Conservation (phyloP, 2,113 vertebrate species). For the Polypterus senegalus region DNA sequence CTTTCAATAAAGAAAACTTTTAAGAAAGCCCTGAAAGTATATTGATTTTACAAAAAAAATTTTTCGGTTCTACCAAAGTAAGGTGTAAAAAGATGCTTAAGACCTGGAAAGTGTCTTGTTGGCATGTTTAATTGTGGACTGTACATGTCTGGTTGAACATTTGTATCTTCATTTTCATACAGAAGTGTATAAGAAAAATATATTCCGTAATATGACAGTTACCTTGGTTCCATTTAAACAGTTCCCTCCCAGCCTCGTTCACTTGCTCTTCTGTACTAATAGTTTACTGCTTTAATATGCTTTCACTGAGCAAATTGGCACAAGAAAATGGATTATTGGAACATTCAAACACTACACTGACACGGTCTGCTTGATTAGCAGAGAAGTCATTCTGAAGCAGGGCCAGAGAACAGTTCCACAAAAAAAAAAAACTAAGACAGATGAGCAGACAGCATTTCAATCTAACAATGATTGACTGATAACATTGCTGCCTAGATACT, state of each 20-base stretch:
- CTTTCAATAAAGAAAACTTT: no score
- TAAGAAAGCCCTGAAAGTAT: no score
- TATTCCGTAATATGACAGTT: no score
- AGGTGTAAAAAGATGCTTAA: no score
- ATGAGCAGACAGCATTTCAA: background rate
- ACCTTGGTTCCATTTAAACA: no score
- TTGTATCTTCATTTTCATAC: no score
- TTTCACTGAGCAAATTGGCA: background rate
- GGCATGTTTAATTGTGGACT: no score
- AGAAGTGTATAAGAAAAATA: no score
- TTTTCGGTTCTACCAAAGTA: no score
- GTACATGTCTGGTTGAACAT: no score
- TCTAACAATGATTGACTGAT: background rate
- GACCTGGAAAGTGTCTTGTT: no score
- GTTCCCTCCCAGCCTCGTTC: background rate
- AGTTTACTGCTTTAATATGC: background rate
- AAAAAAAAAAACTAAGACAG: background rate
- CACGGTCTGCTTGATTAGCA: constrained; percentile 19
- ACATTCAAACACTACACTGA: constrained; percentile 11
- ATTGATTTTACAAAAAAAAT: no score
- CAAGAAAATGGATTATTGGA: constrained; percentile 20
- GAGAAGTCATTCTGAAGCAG: constrained; percentile 15
- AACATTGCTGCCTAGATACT: background rate
- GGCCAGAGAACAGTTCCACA: constrained; percentile 14
- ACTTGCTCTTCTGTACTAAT: background rate